A percentile compares a stretch with the other conserved stretches of the same genome.
These are phyloP conservation scores for Pleuronectes platessa DNA, from an alignment of 2,113 vertebrate species.

Conservation along the genomic window DNA sequence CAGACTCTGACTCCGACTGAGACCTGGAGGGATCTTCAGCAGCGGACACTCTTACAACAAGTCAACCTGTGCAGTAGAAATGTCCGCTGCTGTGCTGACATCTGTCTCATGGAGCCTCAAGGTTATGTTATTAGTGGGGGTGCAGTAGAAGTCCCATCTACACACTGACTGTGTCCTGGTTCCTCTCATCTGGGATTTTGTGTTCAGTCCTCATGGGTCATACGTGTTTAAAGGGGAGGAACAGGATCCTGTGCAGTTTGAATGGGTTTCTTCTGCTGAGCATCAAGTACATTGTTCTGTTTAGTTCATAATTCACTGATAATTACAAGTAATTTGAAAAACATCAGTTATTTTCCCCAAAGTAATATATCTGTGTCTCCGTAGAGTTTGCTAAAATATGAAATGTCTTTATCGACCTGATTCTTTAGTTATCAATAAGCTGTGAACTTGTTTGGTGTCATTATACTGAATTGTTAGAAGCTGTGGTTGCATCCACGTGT, in stretches of 20 bases:
- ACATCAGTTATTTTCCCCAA: not conserved
- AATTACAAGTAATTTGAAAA: not conserved
- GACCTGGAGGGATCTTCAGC: conserved; percentile 9
- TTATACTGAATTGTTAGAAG: not conserved
- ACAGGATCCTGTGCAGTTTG: not conserved
- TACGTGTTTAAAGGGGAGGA: not conserved
- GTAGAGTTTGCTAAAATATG: conserved; percentile 2
- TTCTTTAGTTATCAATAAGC: conserved; percentile 25
- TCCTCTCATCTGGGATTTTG: not conserved
- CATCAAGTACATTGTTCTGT: not conserved
- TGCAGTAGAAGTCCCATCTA: not conserved
- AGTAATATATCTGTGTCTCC: not conserved
- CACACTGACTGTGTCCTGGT: not conserved
- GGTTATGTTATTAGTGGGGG: not conserved
- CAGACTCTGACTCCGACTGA: conserved; percentile 90
- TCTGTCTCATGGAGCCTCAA: conserved; percentile 7
- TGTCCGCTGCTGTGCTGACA: not conserved
- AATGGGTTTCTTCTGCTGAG: not conserved
- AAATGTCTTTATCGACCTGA: conserved; percentile 5
- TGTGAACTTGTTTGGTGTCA: conserved; percentile 49
- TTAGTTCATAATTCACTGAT: not conserved
- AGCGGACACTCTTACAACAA: not conserved
- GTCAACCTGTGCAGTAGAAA: not conserved
- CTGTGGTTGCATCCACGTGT: not conserved
- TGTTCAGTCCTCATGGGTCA: not conserved